A percentile compares a stretch with the other conserved stretches of the same genome.
These are phyloP conservation scores for Ammodramus savannarum DNA, from an alignment of 2,113 vertebrate genomes.

Conservation along the genomic window DNA sequence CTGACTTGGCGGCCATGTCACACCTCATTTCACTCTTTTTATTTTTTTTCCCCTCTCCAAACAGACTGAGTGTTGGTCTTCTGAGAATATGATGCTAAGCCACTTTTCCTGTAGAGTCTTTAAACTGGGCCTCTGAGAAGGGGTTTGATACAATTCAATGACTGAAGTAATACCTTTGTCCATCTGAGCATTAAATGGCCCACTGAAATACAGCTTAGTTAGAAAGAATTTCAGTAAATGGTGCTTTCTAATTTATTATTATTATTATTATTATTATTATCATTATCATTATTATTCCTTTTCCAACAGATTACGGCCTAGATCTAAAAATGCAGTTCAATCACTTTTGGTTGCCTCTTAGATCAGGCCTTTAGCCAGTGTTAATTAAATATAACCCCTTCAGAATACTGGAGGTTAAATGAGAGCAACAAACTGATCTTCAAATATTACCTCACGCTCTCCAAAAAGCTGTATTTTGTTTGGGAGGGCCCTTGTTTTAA, in stretches of 20 bases:
- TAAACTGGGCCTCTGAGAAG: conserved; percentile 76
- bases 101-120: conserved; percentile 76
- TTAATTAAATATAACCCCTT: conserved; percentile 91
- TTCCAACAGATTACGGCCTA: conserved; percentile 73
- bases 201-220: conserved; percentile 82
- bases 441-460: conserved; percentile 40
- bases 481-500: neutral
- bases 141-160: conserved; percentile 78
- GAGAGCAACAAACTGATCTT: conserved; percentile 60
- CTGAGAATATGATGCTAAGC: conserved; percentile 72
- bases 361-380: conserved; percentile 85
- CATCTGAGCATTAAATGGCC: conserved; percentile 85
- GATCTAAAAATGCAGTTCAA: conserved; percentile 79
- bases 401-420: conserved; percentile 84
- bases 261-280: no score
- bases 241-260: conserved; percentile 71
- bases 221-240: conserved; percentile 74
- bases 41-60: conserved; percentile 25
- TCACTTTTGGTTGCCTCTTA: conserved; percentile 78
- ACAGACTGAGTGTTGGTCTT: conserved; percentile 62
- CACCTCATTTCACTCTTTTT: conserved; percentile 65
- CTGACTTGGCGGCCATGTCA: conserved; percentile 20
- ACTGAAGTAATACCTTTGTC: conserved; percentile 85
- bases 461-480: conserved; percentile 39
- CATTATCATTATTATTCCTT: conserved; percentile 34